Percentiles rank a stretch among this genome's conserved stretches.
These are phyloP conservation scores for Amphibalanus amphitrite DNA, from an alignment of 1,140 invertebrate species.

Conservation along the genomic window DNA sequence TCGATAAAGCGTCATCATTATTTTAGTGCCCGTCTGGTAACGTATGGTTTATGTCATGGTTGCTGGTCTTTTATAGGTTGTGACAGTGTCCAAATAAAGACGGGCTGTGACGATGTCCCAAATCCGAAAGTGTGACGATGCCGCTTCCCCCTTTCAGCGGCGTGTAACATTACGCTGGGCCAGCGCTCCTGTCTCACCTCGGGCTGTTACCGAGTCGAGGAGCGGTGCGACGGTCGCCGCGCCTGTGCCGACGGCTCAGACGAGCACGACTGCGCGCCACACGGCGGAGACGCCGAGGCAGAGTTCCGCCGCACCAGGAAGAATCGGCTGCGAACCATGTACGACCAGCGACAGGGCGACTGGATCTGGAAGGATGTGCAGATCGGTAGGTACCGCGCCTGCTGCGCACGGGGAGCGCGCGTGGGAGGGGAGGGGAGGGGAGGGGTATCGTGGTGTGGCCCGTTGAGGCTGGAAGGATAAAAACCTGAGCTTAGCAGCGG, in stretches of 20 bases:
- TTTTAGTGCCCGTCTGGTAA: too few species aligned
- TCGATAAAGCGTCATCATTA: too few species aligned
- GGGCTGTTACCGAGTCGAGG: slow-evolving; percentile 22
- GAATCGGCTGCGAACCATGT: background rate
- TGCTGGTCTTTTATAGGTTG: too few species aligned
- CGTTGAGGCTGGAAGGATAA: slow-evolving; percentile 1
- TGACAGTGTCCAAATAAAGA: too few species aligned
- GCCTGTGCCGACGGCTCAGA: slow-evolving; percentile 28
- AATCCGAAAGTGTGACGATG: slow-evolving; percentile 22
- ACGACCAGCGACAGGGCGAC: slow-evolving; percentile 20
- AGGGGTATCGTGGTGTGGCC: background rate
- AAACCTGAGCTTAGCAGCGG: too few species aligned
- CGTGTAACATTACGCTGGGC: slow-evolving; percentile 19
- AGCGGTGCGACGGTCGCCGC: slow-evolving; percentile 26
- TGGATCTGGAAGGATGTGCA: slow-evolving; percentile 32
- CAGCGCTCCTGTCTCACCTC: slow-evolving; percentile 21
- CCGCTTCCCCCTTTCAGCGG: slow-evolving; percentile 26
- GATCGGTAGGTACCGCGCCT: slow-evolving; percentile 19
- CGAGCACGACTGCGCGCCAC: slow-evolving; percentile 24
- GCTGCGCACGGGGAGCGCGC: too few species aligned
- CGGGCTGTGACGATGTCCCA: too few species aligned
- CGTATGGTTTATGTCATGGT: too few species aligned
- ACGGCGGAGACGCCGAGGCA: background rate
- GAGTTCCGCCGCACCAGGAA: background rate
- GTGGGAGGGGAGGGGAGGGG: too few species aligned